Base-by-base conservation (phyloP, 2,888 invertebrate species). In the Taenaris catops region DNA sequence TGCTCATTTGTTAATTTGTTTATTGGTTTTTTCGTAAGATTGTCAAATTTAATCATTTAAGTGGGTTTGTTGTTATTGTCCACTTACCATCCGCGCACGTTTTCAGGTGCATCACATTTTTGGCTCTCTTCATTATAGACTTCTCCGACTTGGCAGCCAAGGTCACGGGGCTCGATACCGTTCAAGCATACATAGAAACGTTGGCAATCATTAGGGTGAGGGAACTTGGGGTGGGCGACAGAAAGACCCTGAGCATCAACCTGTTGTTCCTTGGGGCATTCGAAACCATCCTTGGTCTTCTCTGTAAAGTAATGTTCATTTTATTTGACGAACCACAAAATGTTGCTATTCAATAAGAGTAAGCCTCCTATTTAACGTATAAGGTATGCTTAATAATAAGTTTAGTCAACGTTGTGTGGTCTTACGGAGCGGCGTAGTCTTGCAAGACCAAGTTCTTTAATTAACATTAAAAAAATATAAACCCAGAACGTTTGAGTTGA, bases 151-250 rank as follows among this genome's bases (percentile, higher is more conserved):
- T 91, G 90, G 80, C 96, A 96, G 16, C 95, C 95, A 46, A 95
- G 91, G 68, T 95, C 94, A 45, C 96, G 90, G n/a, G 96, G 96
- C 51, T 94, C 95, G 12, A 92, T 88, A 6, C 94, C 95, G 69
- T 94, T 96, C 53, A 96, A 78, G 72, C 96, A 96, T 14, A 96
- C 95, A 78, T 96, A 96, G 91, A 96, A 96, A 58, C 94, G 92
- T 73, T 96, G 95, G 80, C 96, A 97, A 74, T 97, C 96, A 16
- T 89, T 91, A 19, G 95, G 94, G 81, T 96, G 94, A 1, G 96
- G 88, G 78, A 90, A 96, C 71, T 94, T 94, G 9, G 96, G 96
- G 79, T 96, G 96, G 11, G 94, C 91, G 2, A 94, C 91, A 3
- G 88, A 66, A 64, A 92, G 92, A 10, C 95, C 96, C 49, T 89